phyloP scores from a whole-genome alignment of 2,888 invertebrate genomes.

The Zootermopsis nevadensis region DNA sequence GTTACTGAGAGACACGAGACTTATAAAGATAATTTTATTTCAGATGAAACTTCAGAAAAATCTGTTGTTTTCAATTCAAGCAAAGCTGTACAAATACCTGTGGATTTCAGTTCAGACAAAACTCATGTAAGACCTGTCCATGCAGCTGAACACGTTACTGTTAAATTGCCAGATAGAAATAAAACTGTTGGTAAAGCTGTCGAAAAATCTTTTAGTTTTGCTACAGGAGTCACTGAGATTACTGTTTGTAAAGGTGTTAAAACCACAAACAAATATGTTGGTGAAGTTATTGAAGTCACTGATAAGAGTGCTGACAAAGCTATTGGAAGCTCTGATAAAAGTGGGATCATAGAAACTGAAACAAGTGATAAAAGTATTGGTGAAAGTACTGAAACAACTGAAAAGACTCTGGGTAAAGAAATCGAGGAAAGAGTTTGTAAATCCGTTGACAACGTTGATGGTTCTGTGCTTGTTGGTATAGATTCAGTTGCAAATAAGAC shows the following conservation, averaged over 20 bases:
- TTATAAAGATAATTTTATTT: neutral
- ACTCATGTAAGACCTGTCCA: neutral
- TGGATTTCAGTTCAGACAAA: neutral
- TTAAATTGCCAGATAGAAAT: no score
- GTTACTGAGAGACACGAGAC: neutral
- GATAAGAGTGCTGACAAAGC: no score
- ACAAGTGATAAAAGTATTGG: neutral
- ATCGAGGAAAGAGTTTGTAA: neutral
- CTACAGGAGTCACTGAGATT: neutral
- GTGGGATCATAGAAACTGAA: neutral
- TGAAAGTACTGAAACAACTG: neutral
- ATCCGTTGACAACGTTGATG: neutral
- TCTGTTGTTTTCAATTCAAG: neutral
- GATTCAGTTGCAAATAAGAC: no score
- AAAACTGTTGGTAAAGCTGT: no score
- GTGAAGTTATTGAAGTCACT: neutral
- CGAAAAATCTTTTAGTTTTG: no score
- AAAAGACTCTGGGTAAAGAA: neutral
- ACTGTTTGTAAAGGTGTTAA: neutral
- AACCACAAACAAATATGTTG: neutral
- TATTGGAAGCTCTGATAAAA: neutral
- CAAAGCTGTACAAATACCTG: neutral
- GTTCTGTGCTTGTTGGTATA: neutral
- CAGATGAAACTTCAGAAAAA: neutral
- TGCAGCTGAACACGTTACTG: no score